Conservation (phyloP, 2,113 vertebrate genomes). For the Nothobranchius kuhntae region DNA sequence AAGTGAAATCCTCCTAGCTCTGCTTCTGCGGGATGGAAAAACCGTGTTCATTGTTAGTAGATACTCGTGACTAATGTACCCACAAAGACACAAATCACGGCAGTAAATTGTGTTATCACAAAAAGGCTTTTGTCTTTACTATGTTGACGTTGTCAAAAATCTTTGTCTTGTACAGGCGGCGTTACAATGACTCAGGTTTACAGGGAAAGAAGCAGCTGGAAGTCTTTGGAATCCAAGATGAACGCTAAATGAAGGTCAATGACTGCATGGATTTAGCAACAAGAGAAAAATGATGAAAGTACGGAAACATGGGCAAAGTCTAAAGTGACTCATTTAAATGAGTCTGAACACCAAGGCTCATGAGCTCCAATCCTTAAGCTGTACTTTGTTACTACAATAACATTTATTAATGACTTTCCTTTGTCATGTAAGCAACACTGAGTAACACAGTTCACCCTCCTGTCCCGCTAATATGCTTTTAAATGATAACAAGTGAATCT, state of each 20-base stretch:
- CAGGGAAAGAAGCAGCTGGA: no score
- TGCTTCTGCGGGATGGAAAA: conserved; percentile 28
- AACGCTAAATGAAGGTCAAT: background rate
- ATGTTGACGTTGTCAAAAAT: conserved; percentile 5
- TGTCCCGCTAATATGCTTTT: no score
- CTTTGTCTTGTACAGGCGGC: background rate
- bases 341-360: no score
- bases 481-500: no score
- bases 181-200: background rate
- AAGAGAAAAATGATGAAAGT: background rate
- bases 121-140: conserved; percentile 34
- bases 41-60: conserved; percentile 46
- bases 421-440: no score
- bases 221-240: no score
- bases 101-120: conserved; percentile 31
- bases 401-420: no score
- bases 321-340: background rate
- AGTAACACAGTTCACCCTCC: no score
- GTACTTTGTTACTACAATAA: no score
- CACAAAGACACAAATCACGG: conserved; percentile 18
- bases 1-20: background rate
- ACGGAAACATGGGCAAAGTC: background rate
- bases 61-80: conserved; percentile 51
- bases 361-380: no score
- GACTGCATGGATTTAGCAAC: no score